These are phyloP conservation scores for Phalangium opilio DNA, from an alignment of 2,888 invertebrate species.

Conservation along the genomic window DNA sequence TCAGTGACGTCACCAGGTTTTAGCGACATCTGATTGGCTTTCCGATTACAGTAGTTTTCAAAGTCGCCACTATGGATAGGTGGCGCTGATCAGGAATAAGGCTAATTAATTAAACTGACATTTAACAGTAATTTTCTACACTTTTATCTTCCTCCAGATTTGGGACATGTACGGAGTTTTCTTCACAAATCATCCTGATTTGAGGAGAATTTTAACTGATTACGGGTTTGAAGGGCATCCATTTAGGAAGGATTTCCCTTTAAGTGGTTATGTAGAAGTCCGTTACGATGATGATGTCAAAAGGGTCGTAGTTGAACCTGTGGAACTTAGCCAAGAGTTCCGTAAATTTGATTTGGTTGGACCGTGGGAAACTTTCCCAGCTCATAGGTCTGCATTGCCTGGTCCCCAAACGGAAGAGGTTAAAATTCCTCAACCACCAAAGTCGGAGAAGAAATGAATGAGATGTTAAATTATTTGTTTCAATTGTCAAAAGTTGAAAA, in stretches of 20 bases:
- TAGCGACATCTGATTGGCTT: too few relatives aligned
- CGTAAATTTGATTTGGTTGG: conserved; percentile 89
- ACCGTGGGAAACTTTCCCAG: conserved; percentile 97
- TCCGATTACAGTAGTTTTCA: too few relatives aligned
- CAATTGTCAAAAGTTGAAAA: too few relatives aligned
- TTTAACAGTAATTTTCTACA: too few relatives aligned
- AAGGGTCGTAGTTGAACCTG: conserved; percentile 86
- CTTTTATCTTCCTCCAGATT: too few relatives aligned
- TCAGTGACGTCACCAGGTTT: too few relatives aligned
- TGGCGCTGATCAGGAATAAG: too few relatives aligned
- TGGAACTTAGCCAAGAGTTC: conserved; percentile 95
- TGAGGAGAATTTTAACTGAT: conserved; percentile 90
- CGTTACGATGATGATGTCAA: conserved; percentile 96
- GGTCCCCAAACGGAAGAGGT: conserved; percentile 37
- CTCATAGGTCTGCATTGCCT: conserved; percentile 50
- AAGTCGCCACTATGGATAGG: too few relatives aligned
- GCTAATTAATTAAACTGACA: too few relatives aligned
- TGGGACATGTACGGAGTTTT: conserved; percentile 99
- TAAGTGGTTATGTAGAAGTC: conserved; percentile 91
- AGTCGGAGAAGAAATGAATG: too few relatives aligned
- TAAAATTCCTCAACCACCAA: too few relatives aligned
- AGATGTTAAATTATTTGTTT: too few relatives aligned
- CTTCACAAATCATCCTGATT: conserved; percentile 93
- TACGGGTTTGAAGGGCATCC: conserved; percentile 99
- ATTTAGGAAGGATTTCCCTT: conserved; percentile 90